phyloP scores from a whole-genome alignment of 1,140 invertebrate genomes.

The Augochlora pura region DNA sequence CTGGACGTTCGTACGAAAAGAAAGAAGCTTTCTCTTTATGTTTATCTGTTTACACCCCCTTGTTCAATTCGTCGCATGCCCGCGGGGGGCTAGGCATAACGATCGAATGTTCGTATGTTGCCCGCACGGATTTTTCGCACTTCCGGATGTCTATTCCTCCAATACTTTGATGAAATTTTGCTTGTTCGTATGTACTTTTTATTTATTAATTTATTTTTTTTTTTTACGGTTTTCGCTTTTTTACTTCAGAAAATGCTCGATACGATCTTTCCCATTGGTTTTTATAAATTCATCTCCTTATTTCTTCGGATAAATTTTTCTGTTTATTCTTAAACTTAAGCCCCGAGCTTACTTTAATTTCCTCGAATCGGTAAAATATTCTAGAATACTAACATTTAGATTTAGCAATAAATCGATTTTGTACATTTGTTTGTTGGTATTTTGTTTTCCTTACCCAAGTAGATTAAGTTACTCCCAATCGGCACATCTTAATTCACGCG shows the following conservation, averaged over 20 bases:
- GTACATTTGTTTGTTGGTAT: slow-evolving; percentile 74
- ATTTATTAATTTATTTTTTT: not conserved
- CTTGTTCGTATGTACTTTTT: no score
- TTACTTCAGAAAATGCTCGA: slow-evolving; percentile 12
- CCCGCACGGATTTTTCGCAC: slow-evolving; percentile 1
- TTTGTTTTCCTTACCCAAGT: slow-evolving; percentile 55
- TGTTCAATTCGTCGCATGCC: not conserved
- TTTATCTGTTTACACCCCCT: no score
- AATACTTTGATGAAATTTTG: not conserved
- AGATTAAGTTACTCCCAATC: slow-evolving; percentile 59
- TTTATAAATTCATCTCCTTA: slow-evolving; percentile 4
- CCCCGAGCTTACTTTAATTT: slow-evolving; percentile 53
- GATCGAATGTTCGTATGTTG: not conserved
- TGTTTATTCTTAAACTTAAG: slow-evolving; percentile 51
- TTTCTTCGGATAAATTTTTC: slow-evolving; percentile 47
- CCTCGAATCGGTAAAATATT: slow-evolving; percentile 70
- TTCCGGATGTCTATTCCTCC: not conserved
- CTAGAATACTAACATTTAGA: slow-evolving; percentile 77
- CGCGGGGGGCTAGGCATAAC: slow-evolving; percentile 22
- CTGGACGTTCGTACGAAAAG: slow-evolving; percentile 53
- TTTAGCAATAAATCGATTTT: slow-evolving; percentile 77
- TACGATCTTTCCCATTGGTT: not conserved
- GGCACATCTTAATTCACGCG: slow-evolving; percentile 48
- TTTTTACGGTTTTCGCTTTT: not conserved
- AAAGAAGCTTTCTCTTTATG: slow-evolving; percentile 15